Percentiles rank a stretch among this genome's conserved stretches.
Evolutionary conservation across 2,113 vertebrate genomes (phyloP).

Genomic region (Pedetes capensis): DNA sequence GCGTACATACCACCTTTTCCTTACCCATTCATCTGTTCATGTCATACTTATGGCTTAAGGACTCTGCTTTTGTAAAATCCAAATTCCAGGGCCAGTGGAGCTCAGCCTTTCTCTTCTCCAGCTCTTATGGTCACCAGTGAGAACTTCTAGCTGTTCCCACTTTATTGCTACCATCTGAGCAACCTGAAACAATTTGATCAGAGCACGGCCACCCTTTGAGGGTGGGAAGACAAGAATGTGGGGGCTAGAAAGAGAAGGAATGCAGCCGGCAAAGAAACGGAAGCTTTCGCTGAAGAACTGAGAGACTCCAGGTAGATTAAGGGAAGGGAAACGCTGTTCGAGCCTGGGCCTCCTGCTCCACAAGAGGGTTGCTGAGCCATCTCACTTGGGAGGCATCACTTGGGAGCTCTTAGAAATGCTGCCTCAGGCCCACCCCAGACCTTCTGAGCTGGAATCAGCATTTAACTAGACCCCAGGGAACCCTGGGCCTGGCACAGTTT

Average conservation of each 20-base stretch:
- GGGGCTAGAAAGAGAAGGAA: background rate
- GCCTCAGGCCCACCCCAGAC: background rate
- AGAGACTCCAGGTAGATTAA: background rate
- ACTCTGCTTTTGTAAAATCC: background rate
- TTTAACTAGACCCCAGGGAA: background rate
- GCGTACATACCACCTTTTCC: too few species aligned
- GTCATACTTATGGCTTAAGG: too few species aligned
- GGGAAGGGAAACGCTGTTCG: too few species aligned
- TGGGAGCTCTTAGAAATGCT: background rate
- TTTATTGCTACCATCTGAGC: background rate
- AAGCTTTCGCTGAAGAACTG: background rate
- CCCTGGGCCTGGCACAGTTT: too few species aligned
- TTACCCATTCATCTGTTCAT: too few species aligned
- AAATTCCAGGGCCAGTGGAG: background rate
- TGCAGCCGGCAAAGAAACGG: background rate
- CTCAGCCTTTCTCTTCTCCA: background rate
- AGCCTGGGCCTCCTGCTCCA: background rate
- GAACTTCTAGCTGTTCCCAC: background rate
- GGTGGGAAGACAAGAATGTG: background rate
- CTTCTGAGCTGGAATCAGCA: background rate
- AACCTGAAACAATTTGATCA: background rate
- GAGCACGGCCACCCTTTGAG: background rate
- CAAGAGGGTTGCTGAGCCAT: background rate
- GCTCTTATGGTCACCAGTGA: background rate
- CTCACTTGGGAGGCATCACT: background rate